A percentile compares a stretch with the other conserved stretches of the same genome.
These are phyloP conservation scores for Cephalotes varians DNA, from an alignment of 2,888 invertebrate species.

Conservation along the genomic window DNA sequence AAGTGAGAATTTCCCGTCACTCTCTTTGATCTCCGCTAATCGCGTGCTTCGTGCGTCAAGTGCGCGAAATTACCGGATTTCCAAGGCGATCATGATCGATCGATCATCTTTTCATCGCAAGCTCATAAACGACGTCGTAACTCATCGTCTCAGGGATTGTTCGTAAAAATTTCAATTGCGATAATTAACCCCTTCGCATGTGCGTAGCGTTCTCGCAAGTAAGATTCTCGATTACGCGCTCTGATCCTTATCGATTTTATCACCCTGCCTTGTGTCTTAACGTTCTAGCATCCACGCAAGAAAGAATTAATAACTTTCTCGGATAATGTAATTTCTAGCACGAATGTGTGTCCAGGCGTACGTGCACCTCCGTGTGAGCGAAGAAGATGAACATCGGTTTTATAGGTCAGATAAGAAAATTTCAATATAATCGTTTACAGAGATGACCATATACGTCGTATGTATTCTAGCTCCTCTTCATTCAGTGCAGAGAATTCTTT, in stretches of 20 bases:
- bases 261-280: constrained; percentile 5
- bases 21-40: neutral
- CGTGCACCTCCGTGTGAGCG: constrained; percentile 13
- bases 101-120: constrained; percentile 33
- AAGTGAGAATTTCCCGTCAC: constrained; percentile 25
- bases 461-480: neutral
- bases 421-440: constrained; percentile 15
- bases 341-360: neutral
- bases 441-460: neutral
- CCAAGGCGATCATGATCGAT: constrained; percentile 24
- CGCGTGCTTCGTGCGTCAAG: constrained; percentile 33
- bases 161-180: constrained; percentile 39
- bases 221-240: constrained; percentile 20
- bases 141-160: neutral
- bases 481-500: neutral
- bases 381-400: constrained; percentile 8
- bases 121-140: constrained; percentile 33
- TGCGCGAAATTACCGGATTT: constrained; percentile 29
- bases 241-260: constrained; percentile 44
- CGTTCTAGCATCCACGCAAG: constrained; percentile 10
- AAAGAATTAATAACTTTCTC: constrained; percentile 41
- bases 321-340: constrained; percentile 29
- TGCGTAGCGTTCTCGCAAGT: constrained; percentile 4
- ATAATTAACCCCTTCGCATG: constrained; percentile 25
- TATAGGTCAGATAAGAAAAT: constrained; percentile 46